phyloP scores from a whole-genome alignment of 2,888 invertebrate genomes.

The Xestia xanthographa region DNA sequence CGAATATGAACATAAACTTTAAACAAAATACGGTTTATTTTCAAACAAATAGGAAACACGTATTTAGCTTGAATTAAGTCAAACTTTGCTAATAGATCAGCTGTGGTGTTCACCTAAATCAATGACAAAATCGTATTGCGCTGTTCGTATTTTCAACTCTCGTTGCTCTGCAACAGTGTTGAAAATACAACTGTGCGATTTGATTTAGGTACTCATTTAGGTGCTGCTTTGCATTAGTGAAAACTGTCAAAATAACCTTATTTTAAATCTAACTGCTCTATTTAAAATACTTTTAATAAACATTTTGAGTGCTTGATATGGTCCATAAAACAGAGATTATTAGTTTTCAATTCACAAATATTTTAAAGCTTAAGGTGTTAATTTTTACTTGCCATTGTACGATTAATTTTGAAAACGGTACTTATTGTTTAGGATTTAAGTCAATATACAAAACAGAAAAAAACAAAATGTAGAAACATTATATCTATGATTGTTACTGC shows the following conservation, averaged over 20 bases:
- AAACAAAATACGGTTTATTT: neutral
- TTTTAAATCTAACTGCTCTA: neutral
- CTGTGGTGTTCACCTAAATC: neutral
- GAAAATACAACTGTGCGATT: neutral
- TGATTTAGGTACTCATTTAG: neutral
- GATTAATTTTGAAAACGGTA: slow-evolving; percentile 38
- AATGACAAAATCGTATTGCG: neutral
- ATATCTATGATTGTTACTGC: neutral
- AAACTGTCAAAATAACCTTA: neutral
- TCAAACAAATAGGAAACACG: neutral
- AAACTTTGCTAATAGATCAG: neutral
- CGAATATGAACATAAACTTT: neutral
- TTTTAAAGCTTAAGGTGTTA: slow-evolving; percentile 20
- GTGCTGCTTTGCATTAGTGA: neutral
- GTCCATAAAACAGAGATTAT: slow-evolving; percentile 34
- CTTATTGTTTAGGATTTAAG: slow-evolving; percentile 46
- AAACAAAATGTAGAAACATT: neutral
- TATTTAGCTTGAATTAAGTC: neutral
- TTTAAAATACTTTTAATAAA: neutral
- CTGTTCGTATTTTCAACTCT: neutral
- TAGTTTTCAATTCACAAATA: slow-evolving; percentile 13
- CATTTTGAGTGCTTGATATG: neutral
- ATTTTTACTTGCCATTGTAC: slow-evolving; percentile 57
- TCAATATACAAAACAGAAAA: neutral
- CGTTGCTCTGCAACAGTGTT: neutral